Evolutionary conservation across 2,113 vertebrate species (phyloP), one percentile per base, ranked within the genome.

Genomic region (Nyctereutes procyonoides): DNA sequence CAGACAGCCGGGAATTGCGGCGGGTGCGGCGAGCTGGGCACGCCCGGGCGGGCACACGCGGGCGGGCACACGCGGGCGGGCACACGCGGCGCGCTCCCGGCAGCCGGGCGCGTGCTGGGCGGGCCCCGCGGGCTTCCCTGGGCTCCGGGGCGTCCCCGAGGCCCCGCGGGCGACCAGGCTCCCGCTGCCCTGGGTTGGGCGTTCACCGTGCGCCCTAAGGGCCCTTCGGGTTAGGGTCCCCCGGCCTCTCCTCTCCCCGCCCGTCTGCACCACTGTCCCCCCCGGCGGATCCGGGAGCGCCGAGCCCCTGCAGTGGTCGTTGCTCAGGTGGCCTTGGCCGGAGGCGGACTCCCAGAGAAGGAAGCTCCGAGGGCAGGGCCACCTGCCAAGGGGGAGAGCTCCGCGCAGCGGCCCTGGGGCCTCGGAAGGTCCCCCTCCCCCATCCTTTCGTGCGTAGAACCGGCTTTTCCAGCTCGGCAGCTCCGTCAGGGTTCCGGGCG

Each of bases 1-100:
- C 98, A 98, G 98, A 98, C 97, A 95, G 93, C 81, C 71, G 0
- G 0, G 93, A 94, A 97, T 84, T 92, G 58, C 24, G 38, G 96
- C 92, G 80, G 80, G 88, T 22, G 63, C 14, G 35, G 81, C 35
- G 65, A 22, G 86, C 74, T 6, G 89, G 97, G 76, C 88, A 92
- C 62, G 90, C 26, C 93, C 65, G 32, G 65, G 73, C 5, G 38
- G 43, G 28, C 88, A 92, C 62, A 88, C 26, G 92, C 65, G 32
- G 65, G 73, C 8, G 38, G 43, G 28, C 88, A 92, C 62, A 88
- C 26, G 92, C 65, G 32, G 65, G 73, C 8, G 38, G 43, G 28
- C 89, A 35, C 93, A 16, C 38, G 62, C 12, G 2, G n/a, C 81
- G 38, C 51, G 28, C 10, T 8, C 56, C 55, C 51, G 8, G 58